Percentiles rank a stretch among this genome's conserved stretches.
Conservation (phyloP, 2,888 invertebrate species). For the Cheilosia impressa region DNA sequence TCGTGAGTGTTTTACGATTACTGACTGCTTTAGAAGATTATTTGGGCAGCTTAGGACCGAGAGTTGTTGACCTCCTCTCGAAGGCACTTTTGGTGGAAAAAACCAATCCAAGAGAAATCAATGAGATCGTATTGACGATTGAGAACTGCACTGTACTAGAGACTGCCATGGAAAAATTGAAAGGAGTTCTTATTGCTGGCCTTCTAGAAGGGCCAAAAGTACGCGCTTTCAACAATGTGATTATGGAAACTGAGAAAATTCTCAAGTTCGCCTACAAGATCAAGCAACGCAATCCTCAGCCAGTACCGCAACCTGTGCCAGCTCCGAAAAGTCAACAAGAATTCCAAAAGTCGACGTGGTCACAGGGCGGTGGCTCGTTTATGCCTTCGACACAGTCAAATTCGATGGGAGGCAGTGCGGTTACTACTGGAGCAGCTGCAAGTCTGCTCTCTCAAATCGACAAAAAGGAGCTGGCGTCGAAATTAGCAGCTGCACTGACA, state of each 20-base stretch:
- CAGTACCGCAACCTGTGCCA: conserved; percentile 64
- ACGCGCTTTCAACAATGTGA: conserved; percentile 88
- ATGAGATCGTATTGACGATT: conserved; percentile 88
- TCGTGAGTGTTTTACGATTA: conserved; percentile 88
- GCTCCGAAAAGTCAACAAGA: conserved; percentile 42
- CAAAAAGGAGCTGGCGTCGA: conserved; percentile 86
- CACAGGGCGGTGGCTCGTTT: conserved; percentile 7
- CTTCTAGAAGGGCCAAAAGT: conserved; percentile 86
- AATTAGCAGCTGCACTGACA: conserved; percentile 90
- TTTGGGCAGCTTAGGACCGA: conserved; percentile 91
- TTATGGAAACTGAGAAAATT: conserved; percentile 86
- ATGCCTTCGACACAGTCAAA: conserved; percentile 5
- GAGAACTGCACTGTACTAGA: conserved; percentile 86
- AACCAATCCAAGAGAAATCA: conserved; percentile 87
- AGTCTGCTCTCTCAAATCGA: conserved; percentile 78
- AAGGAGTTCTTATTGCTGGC: conserved; percentile 88
- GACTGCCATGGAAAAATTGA: conserved; percentile 81
- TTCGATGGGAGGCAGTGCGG: not conserved
- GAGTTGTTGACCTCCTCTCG: conserved; percentile 87
- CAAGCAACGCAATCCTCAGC: conserved; percentile 82
- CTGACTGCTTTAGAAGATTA: conserved; percentile 92
- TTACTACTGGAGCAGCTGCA: conserved; percentile 69
- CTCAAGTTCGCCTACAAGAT: conserved; percentile 85
- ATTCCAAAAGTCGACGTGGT: conserved; percentile 15
- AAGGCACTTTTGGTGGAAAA: conserved; percentile 79